These are phyloP conservation scores for Dryomyza anilis DNA, from an alignment of 2,888 invertebrate species.

Conservation along the genomic window DNA sequence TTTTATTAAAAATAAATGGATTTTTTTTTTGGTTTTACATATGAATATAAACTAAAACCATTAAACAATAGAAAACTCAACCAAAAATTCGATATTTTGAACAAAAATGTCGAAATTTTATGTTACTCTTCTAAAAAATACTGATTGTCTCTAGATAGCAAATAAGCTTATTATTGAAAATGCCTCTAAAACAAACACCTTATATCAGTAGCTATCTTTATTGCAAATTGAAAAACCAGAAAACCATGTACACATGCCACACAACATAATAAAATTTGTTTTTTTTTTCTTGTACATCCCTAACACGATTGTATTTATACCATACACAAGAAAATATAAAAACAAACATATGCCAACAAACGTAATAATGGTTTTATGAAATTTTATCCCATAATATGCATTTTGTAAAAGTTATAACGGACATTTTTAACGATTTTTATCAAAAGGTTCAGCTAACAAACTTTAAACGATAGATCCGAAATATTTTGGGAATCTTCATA, in stretches of 20 bases:
- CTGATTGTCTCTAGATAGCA: neutral
- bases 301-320: too few relatives aligned
- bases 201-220: constrained; percentile 24
- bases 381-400: neutral
- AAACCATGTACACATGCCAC: too few relatives aligned
- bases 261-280: too few relatives aligned
- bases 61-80: neutral
- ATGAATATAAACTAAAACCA: neutral
- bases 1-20: too few relatives aligned
- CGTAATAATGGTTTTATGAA: neutral
- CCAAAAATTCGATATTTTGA: neutral
- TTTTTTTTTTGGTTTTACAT: neutral
- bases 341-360: neutral
- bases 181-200: constrained; percentile 3
- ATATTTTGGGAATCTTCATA: too few relatives aligned
- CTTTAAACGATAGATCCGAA: too few relatives aligned
- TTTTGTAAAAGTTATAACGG: neutral
- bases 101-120: neutral
- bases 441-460: too few relatives aligned
- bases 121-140: neutral
- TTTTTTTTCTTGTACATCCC: too few relatives aligned
- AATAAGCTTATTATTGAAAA: too few relatives aligned
- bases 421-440: too few relatives aligned
- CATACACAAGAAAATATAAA: too few relatives aligned
- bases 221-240: constrained; percentile 28